Base-by-base conservation (phyloP, 1,140 invertebrate species). In the Heliothis virescens region DNA sequence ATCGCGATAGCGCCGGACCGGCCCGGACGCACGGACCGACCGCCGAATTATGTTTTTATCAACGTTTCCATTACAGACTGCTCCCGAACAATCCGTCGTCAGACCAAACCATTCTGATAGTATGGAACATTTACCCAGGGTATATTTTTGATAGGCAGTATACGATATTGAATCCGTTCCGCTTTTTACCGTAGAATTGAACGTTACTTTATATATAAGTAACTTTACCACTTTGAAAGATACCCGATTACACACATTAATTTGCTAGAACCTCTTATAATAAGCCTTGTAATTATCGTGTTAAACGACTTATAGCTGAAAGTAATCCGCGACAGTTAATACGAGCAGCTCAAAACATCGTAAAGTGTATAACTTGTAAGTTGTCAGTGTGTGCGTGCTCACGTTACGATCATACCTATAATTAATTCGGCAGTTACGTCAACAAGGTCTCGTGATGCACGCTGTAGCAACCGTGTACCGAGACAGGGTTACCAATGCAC, bases 351-450 rank as follows among this genome's bases (percentile, higher is more conserved):
- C 62, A 65, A 16, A 7, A 47, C 62, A 48, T 65, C 62, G 62
- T 65, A 65, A 65, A 65, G 60, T n/a, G 29, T 16, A 47, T 18
- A 57, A 18, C 18, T n/a, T 57, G 16, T 55, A 26, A 29, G 29
- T 16, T 63, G 62, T 63, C 29, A 41, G 11, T 13, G 29, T 13
- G 26, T 29, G 21, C 41, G 18, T 2, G 57, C 0, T 21, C 1
- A 48, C n/a, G 47, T 60, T 59, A 74, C 34, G 71, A 74, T 60
- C 21, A 59, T 74, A 74, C 41, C 7, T 53, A 29, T 48, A 50
- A 65, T 63, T 76, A 63, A 63, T 63, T 50, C 47, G 47, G 57
- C 26, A 9, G 59, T 75, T 63, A 75, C 59, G 47, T 62, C 72
- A 75, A 75, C 59, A 52, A 63, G 11, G 41, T 52, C 1, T 71